Percentiles rank a stretch among this genome's conserved stretches.
Conservation (phyloP, 2,113 vertebrate genomes). For the Acrocephalus arundinaceus region DNA sequence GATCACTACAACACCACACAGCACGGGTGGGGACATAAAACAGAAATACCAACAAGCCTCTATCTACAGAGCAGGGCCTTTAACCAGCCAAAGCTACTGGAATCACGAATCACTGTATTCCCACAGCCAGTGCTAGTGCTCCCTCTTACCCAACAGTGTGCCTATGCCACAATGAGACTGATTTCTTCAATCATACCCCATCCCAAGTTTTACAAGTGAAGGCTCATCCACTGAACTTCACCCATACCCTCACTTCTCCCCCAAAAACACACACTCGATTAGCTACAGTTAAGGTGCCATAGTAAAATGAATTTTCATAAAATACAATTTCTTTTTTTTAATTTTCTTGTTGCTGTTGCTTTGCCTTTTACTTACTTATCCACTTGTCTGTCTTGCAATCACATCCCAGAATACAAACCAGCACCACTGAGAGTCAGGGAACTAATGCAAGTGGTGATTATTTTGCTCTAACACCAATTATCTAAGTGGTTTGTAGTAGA, state of each 20-base stretch:
- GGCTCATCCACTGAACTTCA: neutral
- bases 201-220: neutral
- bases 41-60: neutral
- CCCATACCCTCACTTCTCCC: neutral
- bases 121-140: neutral
- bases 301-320: neutral
- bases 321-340: neutral
- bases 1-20: neutral
- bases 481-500: neutral
- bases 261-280: accelerated
- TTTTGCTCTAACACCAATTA: neutral
- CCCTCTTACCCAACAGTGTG: neutral
- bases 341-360: neutral
- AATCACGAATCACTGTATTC: neutral
- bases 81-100: neutral
- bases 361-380: neutral
- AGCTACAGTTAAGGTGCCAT: neutral
- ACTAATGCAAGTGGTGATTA: neutral
- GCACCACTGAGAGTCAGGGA: neutral
- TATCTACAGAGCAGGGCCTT: neutral
- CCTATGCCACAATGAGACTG: accelerated
- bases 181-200: neutral
- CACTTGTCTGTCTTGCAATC: neutral
- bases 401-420: neutral
- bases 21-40: neutral